Evolutionary conservation across 2,113 vertebrate genomes (phyloP), one percentile per base, ranked within the genome.

Genomic region (Mesitornis unicolor): DNA sequence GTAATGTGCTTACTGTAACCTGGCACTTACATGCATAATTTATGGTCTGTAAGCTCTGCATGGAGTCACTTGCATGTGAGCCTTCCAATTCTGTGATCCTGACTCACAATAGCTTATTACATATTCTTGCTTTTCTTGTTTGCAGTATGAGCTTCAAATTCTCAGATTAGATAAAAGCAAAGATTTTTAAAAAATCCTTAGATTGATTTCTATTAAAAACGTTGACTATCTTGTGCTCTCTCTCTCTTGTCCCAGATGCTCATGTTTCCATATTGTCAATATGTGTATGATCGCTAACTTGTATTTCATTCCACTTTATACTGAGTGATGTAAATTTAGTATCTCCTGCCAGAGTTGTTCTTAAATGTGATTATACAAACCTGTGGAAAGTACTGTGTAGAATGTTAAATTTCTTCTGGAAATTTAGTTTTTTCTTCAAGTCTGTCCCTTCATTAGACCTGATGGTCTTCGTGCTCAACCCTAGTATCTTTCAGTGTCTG

Each of bases 1-100:
- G 18, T 89, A 67, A 63, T 63, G 69, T 87, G 28, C 42, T 74
- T 91, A 81, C 64, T 91, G 68, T 93, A 94, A 83, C 42, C 67
- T 91, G 59, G 50, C 50, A 84, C 77, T 89, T 61, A 10, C 3
- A n/a, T 96, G 50, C 80, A 91, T 96, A 84, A 92, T 91, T 93
- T 77, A 91, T 87, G 73, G 87, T 63, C 47, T 81, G n/a, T 74
- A 84, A 89, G 29, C 36, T 77, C 64, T 81, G 54, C 35, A 15
- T 68, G 61, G 36, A 80, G 67, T 17, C 51, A 33, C 10, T 76
- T 77, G 68, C 56, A 79, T 84, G 29, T 51, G 74, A 91, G 35
- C 43, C 35, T 90, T 85, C 73, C 36, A 75, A 0, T 67, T 76
- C 35, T 69, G 47, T 79, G 87, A 85, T 93, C 87, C 17, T 33